Base-by-base conservation (phyloP, 2,888 invertebrate species). In the Agrotis clavis region DNA sequence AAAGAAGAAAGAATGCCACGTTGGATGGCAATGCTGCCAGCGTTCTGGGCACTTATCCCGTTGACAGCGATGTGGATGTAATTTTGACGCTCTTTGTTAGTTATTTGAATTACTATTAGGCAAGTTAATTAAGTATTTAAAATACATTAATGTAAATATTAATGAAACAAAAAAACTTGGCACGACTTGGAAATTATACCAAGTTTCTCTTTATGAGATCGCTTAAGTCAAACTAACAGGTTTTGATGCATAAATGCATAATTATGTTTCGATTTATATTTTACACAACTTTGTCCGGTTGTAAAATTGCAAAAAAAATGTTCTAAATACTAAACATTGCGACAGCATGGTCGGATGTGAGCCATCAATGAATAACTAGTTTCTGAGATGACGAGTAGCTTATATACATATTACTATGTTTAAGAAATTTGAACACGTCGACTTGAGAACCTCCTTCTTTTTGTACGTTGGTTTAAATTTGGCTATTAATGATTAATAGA, bases 301-400 rank as follows among this genome's bases (percentile, higher is more conserved):
- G 48, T 56, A 64, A 74, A 67, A 74, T 70, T 63, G 74, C 60
- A 54, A 51, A 54, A 65, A n/a, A 75, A 65, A 63, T 35, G 35
- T 25, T 60, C 25, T 66, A 63, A 78, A 76, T 63, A 62, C 57
- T 30, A 76, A 47, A 61, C 13, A 41, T 78, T 81, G 66, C 82
- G 54, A 67, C 68, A 75, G 11, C 3, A 3, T n/a, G 35, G 13
- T 66, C 62, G 57, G 77, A 63, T 70, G 54, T 51, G 50, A 51
- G 21, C 35, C 45, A 66, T 66, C 65, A 59, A 60, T 53, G 69
- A 66, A 64, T 19, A 75, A 76, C 63, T 47, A 0, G 79, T 76
- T 76, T 61, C 3, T 21, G 1, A 47, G 60, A n/a, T 35, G 73
- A 54, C 48, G 35, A 53, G 16, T 18, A 61, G 18, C 41, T 56